Percentiles rank a stretch among this genome's conserved stretches.
Conservation (phyloP, 2,888 invertebrate species). For the Rhingia rostrata region DNA sequence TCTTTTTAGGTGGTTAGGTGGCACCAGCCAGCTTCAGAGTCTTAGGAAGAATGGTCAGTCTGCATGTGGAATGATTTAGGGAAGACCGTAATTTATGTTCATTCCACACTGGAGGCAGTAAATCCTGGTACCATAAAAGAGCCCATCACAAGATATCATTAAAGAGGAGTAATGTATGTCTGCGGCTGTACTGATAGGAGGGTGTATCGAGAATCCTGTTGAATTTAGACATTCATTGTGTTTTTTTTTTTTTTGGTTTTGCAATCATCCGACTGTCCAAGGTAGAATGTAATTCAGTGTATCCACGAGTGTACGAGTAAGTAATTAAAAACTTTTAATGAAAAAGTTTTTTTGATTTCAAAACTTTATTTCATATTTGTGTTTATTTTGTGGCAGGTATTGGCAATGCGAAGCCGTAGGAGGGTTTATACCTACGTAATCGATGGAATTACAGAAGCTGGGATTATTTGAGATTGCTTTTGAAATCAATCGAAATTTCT, state of each 20-base stretch:
- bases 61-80: constrained; percentile 3
- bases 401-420: too few relatives aligned
- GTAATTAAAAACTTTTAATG: constrained; percentile 30
- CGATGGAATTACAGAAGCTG: too few relatives aligned
- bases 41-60: constrained; percentile 2
- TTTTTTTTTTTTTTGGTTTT: neutral
- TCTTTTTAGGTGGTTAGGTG: constrained; percentile 7
- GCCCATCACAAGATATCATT: constrained; percentile 60
- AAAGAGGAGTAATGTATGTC: constrained; percentile 41
- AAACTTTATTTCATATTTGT: neutral
- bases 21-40: constrained; percentile 4
- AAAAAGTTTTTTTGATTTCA: neutral
- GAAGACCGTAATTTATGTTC: constrained; percentile 50
- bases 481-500: too few relatives aligned
- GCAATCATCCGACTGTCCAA: neutral
- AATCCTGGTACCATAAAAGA: constrained; percentile 57
- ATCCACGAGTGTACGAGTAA: neutral
- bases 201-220: constrained; percentile 22
- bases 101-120: constrained; percentile 35
- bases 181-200: constrained; percentile 1
- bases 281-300: neutral
- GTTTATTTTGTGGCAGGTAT: neutral
- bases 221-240: neutral
- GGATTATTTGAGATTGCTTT: too few relatives aligned
- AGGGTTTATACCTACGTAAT: too few relatives aligned